Base-by-base conservation (phyloP, 2,797 vertebrate genomes). In the Notoglanidium macrostoma region DNA sequence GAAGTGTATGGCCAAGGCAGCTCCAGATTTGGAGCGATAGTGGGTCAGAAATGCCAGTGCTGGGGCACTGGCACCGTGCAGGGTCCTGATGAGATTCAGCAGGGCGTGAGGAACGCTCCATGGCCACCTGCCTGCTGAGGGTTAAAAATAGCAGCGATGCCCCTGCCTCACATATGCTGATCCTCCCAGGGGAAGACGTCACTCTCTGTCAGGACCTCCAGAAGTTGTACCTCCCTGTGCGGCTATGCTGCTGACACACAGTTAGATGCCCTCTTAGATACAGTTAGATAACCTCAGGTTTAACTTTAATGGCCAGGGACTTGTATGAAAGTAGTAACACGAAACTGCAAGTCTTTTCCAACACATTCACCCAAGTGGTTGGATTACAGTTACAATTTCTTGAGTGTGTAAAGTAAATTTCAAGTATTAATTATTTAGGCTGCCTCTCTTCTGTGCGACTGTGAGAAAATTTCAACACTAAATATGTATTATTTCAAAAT, bases 41-140 rank as follows among this genome's bases (percentile, higher is more conserved):
- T 65, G 46, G 85, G 86, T 87, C 83, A 85, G 73, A 84, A 89
- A 82, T 89, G 90, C 89, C 90, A 91, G 86, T 57, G 86, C 87
- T 61, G 73, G 74, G 77, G 85, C 87, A 76, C 61, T 88, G 87
- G 89, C 84, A 79, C 86, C 61, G 83, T 72, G 70, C 87, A 83
- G 87, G 81, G 91, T 92, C 91, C 91, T 92, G 93, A 94, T 95
- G 93, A 95, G 92, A 92, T 95, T 93, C 93, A 91, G 92, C 61
- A 92, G 91, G 94, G 93, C 89, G 85, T 88, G 89, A 91, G 92
- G 92, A 92, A 91, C 94, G 89, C 92, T 91, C 92, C 91, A 92
- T 88, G 93, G 93, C 93, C 93, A 95, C 94, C 94, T 95, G 93
- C 90, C 90, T 93, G 85, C 93, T 91, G 93, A 92, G 94, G 73